Base-by-base conservation (phyloP, 1,140 invertebrate genomes). In the Drosophila ohnishii region DNA sequence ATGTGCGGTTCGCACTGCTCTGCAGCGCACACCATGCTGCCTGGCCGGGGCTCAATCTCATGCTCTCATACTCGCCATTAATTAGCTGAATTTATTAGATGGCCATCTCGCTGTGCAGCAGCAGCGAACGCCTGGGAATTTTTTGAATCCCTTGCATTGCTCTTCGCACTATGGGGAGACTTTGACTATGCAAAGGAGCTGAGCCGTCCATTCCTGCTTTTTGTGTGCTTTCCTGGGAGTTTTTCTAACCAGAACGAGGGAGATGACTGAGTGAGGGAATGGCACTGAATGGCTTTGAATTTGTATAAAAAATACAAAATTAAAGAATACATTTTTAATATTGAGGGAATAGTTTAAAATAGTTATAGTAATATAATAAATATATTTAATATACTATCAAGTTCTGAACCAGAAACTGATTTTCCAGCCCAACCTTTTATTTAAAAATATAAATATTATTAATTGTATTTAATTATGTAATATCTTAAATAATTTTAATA, bases 31-130 rank as follows among this genome's bases (percentile, higher is more conserved):
- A 16, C 51, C 53, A 25, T 19, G 10, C 39, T 14, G 25, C 25
- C 25, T 28, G 48, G 35, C 42, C 42, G 56, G 42, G 82, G 61
- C 78, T 86, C 82, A 86, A 88, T 87, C 83, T 88, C 72, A 77
- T 88, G 80, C 84, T 78, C 85, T 89, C 85, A 89, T 88, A 88
- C 85, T 89, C 78, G 87, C 88, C 87, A 90, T 90, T 90, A 90
- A 90, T 90, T 90, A 90, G 87, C 90, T 90, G 83, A 90, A 90
- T 90, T 90, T 90, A 90, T 90, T 90, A 90, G 87, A 90, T 90
- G 88, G 80, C 63, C 84, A 90, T 90, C 84, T 86, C 66, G 56
- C 73, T 76, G 73, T 76, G 73, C 56, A 61, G 58, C 66, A 59
- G 60, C 60, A 53, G 42, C 80, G 75, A 88, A 89, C 80, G 84